These are phyloP conservation scores for Eptesicus fuscus DNA, from an alignment of 2,113 vertebrate species.

Conservation along the genomic window DNA sequence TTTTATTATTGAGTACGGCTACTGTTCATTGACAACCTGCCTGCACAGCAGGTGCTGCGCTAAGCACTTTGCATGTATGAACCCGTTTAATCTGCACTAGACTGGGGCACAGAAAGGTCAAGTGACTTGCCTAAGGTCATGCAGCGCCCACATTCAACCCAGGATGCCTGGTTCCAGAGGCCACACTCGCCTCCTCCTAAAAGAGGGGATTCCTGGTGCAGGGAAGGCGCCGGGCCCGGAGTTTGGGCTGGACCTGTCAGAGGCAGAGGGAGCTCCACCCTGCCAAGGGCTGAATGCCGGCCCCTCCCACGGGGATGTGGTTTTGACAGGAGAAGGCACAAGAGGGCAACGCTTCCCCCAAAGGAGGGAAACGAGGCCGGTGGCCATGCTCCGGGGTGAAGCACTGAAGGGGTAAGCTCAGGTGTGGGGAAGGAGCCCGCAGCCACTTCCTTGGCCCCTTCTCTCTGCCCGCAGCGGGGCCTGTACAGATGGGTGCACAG, in stretches of 20 bases:
- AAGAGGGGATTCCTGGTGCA: too few relatives aligned
- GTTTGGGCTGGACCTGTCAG: too few relatives aligned
- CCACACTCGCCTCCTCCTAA: background rate
- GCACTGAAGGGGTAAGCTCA: background rate
- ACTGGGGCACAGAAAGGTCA: background rate
- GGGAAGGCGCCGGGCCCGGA: rapidly evolving
- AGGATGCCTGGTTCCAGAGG: background rate
- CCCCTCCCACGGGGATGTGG: background rate
- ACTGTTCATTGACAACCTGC: background rate
- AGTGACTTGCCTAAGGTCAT: background rate
- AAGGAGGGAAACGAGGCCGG: background rate
- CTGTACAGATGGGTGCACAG: background rate
- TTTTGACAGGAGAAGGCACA: conserved; percentile 32
- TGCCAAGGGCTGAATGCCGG: background rate
- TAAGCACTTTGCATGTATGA: background rate
- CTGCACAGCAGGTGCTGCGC: background rate
- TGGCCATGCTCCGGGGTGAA: background rate
- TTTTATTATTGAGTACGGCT: background rate
- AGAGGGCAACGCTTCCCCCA: background rate
- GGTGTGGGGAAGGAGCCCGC: rapidly evolving
- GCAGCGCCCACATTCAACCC: background rate
- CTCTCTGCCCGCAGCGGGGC: background rate
- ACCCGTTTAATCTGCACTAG: background rate
- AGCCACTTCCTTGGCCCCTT: background rate
- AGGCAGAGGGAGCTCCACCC: background rate